Conservation (phyloP, 2,888 invertebrate genomes). For the Chaetoderma sp. region DNA sequence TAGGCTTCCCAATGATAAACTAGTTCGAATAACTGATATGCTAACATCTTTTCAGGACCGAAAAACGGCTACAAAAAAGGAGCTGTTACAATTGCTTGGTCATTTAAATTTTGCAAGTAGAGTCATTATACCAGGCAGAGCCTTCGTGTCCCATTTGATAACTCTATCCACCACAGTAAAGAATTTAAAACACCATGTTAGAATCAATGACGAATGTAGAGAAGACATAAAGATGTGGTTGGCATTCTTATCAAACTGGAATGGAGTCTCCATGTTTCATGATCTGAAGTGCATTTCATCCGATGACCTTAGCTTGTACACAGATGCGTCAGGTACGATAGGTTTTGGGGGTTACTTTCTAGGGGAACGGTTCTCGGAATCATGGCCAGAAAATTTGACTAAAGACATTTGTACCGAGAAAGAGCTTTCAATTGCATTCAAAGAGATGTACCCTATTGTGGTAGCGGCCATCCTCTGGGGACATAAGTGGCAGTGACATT, state of each 20-base stretch:
- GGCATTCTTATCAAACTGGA: slow-evolving; percentile 16
- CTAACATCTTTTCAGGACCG: neutral
- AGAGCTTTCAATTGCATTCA: too few relatives aligned
- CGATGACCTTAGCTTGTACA: too few relatives aligned
- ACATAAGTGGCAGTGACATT: too few relatives aligned
- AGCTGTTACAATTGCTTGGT: slow-evolving; percentile 22
- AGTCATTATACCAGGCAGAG: slow-evolving; percentile 29
- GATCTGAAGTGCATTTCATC: too few relatives aligned
- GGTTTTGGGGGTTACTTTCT: too few relatives aligned
- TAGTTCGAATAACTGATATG: slow-evolving; percentile 16
- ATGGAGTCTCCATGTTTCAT: slow-evolving; percentile 6
- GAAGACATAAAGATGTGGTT: slow-evolving; percentile 24
- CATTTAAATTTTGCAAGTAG: slow-evolving; percentile 26
- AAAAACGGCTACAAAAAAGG: slow-evolving; percentile 28
- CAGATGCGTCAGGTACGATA: too few relatives aligned
- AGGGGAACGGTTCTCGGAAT: too few relatives aligned
- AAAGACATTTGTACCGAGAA: too few relatives aligned
- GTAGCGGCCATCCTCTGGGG: too few relatives aligned
- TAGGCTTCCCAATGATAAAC: slow-evolving; percentile 24
- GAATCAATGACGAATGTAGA: slow-evolving; percentile 21
- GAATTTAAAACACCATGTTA: slow-evolving; percentile 17
- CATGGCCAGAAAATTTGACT: too few relatives aligned
- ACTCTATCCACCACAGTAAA: slow-evolving; percentile 15
- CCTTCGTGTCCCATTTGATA: slow-evolving; percentile 31
- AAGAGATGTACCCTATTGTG: too few relatives aligned